Evolutionary conservation across 2,113 vertebrate species (phyloP), one percentile per base, ranked within the genome.

Genomic region (Pipa parva): DNA sequence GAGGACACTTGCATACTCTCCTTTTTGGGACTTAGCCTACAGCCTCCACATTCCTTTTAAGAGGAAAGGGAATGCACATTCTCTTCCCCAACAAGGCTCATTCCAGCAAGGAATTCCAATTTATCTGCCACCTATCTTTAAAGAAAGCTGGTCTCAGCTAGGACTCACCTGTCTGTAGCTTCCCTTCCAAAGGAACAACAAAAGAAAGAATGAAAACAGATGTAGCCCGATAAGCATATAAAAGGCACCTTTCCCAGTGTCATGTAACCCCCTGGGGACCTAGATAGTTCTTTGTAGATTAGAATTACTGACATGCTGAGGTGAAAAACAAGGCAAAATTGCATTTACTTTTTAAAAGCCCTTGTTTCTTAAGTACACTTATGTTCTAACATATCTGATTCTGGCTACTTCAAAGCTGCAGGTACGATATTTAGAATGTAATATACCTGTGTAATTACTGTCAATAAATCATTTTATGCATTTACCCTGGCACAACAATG

Each of bases 161-260:
- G 18, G 9, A 36, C 55, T 58, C 55, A 36, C 55, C 55, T 57
- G 29, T 22, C 29, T 36, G 28, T 3, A 26, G 27, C 55, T 58
- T 18, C 51, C 12, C 51, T 1, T 26, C 25, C n/a, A 20, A 11
- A 5, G 11, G 52, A 7, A 58, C n/a, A 58, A 37, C 55, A 58
- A 58, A 58, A 22, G 55, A 36, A 22, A 36, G 20, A 57, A 18
- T 7, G n/a, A 56, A 56, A 58, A 4, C 29, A 58, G 55, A 33
- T 22, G 20, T 33, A 18, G 28, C 7, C 29, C 21, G 55, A 58
- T 36, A 58, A 36, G 18, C 27, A 33, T 12, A 37, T 56, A 22
- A 58, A 33, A 58, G 55, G 49, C 10, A 2, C 18, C 55, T n/a
- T 58, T 58, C 18, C n/a, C 17, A 36, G 55, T 36, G 25, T 36